A percentile compares a stretch with the other conserved stretches of the same genome.
Conservation (phyloP, 2,888 invertebrate species). For the Drosophila anomalipes region DNA sequence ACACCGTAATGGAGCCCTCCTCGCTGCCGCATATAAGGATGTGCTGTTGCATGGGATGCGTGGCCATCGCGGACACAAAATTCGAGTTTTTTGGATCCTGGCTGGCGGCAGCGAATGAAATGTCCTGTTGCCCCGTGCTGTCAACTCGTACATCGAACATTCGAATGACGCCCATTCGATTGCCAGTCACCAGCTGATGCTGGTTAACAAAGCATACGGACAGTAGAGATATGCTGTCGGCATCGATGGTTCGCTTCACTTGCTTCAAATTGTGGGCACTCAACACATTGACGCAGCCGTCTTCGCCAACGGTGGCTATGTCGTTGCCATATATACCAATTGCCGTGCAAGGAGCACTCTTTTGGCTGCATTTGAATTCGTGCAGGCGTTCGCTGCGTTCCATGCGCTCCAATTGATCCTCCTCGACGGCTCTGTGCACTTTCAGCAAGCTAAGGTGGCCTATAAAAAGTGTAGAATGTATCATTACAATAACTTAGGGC, state of each 20-base stretch:
- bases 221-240: slow-evolving; percentile 93
- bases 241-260: slow-evolving; percentile 86
- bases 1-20: slow-evolving; percentile 94
- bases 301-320: slow-evolving; percentile 93
- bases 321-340: slow-evolving; percentile 92
- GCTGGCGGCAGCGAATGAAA: slow-evolving; percentile 89
- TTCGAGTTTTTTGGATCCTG: slow-evolving; percentile 87
- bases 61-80: slow-evolving; percentile 91
- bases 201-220: slow-evolving; percentile 91
- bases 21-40: slow-evolving; percentile 93
- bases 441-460: slow-evolving; percentile 90
- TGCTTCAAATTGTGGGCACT: slow-evolving; percentile 86
- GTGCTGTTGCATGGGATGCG: slow-evolving; percentile 95
- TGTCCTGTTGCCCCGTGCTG: slow-evolving; percentile 87
- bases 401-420: slow-evolving; percentile 87
- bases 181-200: slow-evolving; percentile 90
- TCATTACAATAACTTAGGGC: background rate
- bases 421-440: slow-evolving; percentile 87
- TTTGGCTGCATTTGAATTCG: slow-evolving; percentile 86
- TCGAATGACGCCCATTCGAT: slow-evolving; percentile 95
- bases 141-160: slow-evolving; percentile 92
- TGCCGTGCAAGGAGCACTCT: slow-evolving; percentile 90
- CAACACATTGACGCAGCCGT: slow-evolving; percentile 89
- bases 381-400: slow-evolving; percentile 90
- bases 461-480: slow-evolving; percentile 77